Conservation (phyloP, 2,888 invertebrate genomes). For the Diarsia dahlii region DNA sequence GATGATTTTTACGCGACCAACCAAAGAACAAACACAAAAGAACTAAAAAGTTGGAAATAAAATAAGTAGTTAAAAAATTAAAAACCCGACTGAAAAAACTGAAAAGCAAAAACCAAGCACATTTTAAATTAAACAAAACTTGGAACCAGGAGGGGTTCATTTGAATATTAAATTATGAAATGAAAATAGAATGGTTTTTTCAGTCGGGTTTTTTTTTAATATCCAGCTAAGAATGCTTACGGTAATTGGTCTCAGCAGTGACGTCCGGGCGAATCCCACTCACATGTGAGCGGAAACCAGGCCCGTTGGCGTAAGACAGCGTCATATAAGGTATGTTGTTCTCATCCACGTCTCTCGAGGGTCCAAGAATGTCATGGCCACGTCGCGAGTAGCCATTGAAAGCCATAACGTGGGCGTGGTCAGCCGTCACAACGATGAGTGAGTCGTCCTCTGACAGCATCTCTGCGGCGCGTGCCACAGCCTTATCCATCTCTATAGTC, state of each 20-base stretch:
- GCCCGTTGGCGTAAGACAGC: constrained; percentile 91
- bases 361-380: constrained; percentile 75
- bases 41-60: too few relatives aligned
- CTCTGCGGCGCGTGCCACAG: constrained; percentile 86
- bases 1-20: too few relatives aligned
- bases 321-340: constrained; percentile 86
- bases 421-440: constrained; percentile 94
- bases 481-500: constrained; percentile 91
- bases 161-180: too few relatives aligned
- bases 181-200: too few relatives aligned
- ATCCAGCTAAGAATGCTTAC: constrained; percentile 32
- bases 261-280: constrained; percentile 43
- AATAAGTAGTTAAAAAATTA: too few relatives aligned
- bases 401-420: constrained; percentile 94
- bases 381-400: constrained; percentile 92
- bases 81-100: too few relatives aligned
- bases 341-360: constrained; percentile 31
- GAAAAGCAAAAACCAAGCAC: too few relatives aligned
- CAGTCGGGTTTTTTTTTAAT: too few relatives aligned
- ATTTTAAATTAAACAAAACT: too few relatives aligned
- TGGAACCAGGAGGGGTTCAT: too few relatives aligned
- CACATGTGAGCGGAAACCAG: constrained; percentile 53
- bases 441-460: constrained; percentile 90
- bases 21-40: too few relatives aligned
- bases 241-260: constrained; percentile 37